Evolutionary conservation across 2,797 vertebrate genomes (phyloP).

Genomic region (Hydrocynus forskahlii): DNA sequence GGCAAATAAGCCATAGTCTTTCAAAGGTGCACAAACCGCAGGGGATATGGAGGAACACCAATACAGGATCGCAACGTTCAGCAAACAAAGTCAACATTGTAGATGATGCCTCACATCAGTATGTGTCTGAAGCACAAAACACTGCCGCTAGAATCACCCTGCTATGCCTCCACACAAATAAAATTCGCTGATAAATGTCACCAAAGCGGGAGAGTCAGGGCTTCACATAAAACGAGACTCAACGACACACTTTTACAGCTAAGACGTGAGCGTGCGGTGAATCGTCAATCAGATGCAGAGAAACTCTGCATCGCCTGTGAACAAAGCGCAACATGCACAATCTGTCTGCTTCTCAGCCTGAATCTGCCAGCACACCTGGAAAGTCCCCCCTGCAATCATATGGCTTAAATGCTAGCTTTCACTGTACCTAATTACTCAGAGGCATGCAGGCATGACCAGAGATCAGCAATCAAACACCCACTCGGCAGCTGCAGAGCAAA

Average conservation of each 20-base stretch:
- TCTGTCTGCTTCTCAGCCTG: neutral
- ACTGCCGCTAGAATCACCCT: neutral
- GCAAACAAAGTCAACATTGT: neutral
- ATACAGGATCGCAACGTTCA: neutral
- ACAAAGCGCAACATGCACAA: slow-evolving; percentile 3
- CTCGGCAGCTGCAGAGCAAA: slow-evolving; percentile 33
- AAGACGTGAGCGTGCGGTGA: neutral
- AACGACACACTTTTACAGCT: neutral
- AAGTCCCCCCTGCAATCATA: slow-evolving; percentile 32
- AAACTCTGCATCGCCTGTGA: slow-evolving; percentile 8
- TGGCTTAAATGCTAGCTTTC: slow-evolving; percentile 40
- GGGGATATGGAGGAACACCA: neutral
- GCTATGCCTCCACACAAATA: slow-evolving; percentile 5
- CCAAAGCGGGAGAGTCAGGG: neutral
- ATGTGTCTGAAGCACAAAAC: neutral
- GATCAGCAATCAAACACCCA: slow-evolving; percentile 45
- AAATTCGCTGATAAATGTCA: slow-evolving; percentile 29
- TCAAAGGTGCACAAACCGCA: neutral
- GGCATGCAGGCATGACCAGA: slow-evolving; percentile 13
- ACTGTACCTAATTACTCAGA: slow-evolving; percentile 41
- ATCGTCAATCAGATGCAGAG: slow-evolving; percentile 16
- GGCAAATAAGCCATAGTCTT: neutral
- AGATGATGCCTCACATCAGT: slow-evolving; percentile 14
- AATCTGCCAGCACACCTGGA: slow-evolving; percentile 39
- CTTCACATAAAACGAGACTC: slow-evolving; percentile 8